Percentiles rank a stretch among this genome's conserved stretches.
phyloP scores from a whole-genome alignment of 2,888 invertebrate genomes.

The Amblyjoppa proteus region DNA sequence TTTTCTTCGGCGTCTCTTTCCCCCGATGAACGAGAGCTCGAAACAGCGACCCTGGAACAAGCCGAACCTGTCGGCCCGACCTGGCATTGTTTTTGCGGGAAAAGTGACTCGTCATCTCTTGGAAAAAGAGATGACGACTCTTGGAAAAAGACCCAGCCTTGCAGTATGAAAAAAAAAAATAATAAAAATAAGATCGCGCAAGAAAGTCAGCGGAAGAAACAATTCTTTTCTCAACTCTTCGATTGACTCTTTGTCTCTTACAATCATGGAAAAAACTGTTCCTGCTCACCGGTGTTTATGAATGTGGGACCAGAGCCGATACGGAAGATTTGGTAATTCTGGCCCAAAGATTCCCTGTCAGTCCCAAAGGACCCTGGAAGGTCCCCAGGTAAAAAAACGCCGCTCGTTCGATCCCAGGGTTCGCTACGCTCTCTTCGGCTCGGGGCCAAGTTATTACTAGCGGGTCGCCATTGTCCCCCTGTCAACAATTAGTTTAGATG shows the following conservation, averaged over 20 bases:
- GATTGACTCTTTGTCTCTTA: not conserved
- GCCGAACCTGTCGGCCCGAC: slow-evolving; percentile 26
- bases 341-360: slow-evolving; percentile 36
- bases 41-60: slow-evolving; percentile 6
- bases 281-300: slow-evolving; percentile 10
- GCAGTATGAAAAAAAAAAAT: not conserved
- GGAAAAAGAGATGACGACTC: not conserved
- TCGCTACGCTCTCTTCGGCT: slow-evolving; percentile 47
- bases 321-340: slow-evolving; percentile 41
- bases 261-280: slow-evolving; percentile 30
- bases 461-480: slow-evolving; percentile 79
- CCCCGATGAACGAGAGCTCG: slow-evolving; percentile 57
- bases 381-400: slow-evolving; percentile 60
- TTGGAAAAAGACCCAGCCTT: not conserved
- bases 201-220: not conserved
- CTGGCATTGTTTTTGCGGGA: slow-evolving; percentile 65
- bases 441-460: slow-evolving; percentile 79
- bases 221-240: not conserved
- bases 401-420: slow-evolving; percentile 56
- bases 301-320: not conserved
- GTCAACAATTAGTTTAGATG: slow-evolving; percentile 83
- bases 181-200: not conserved
- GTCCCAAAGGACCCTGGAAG: slow-evolving; percentile 18
- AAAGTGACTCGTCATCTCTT: slow-evolving; percentile 65
- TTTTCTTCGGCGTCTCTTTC: slow-evolving; percentile 70